Evolutionary conservation across 2,797 vertebrate species (phyloP), one percentile per base, ranked within the genome.

Genomic region (Danio albolineatus): DNA sequence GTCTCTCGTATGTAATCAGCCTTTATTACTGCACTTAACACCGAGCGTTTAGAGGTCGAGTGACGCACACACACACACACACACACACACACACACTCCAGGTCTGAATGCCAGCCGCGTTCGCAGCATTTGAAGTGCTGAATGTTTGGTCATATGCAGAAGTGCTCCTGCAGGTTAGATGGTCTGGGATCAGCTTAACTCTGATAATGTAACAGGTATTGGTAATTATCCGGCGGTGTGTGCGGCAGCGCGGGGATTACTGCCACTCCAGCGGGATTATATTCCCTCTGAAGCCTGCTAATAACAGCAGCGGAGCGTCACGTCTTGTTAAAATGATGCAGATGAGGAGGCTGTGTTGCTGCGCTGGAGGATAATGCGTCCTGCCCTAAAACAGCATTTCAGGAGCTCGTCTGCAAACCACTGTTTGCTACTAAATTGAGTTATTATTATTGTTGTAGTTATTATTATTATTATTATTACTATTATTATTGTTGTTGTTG

Each of bases 201-300:
- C 10, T 57, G 59, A 43, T 62, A 60, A 53, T 28, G 38, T 6
- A 21, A 39, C 66, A 78, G 76, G 76, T 78, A 71, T 61, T 70
- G 10, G 36, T 56, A 71, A 78, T 70, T 62, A 78, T 21, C 46
- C 4, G 8, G 12, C 17, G 17, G 36, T 53, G 2, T 75, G 12
- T 76, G 66, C 4, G 8, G 12, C 17, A 17, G 36, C 53, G 2
- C 75, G 12, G 76, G 66, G 65, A 78, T 71, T 71, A 61, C 65
- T 78, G 76, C 36, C 46, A 14, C 60, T 79, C 73, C 61, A 69
- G 66, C 62, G 19, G 46, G 71, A 83, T 70, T 76, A 71, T 83
- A 83, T 78, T 81, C 65, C 83, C 62, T 74, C 60, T 28, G 46
- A 84, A 48, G 67, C 49, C 43, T 48, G 44, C 17, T 66, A 81